Percentiles rank a stretch among this genome's conserved stretches.
These are phyloP conservation scores for Pardosa pseudoannulata DNA, from an alignment of 2,888 invertebrate species.

Conservation along the genomic window DNA sequence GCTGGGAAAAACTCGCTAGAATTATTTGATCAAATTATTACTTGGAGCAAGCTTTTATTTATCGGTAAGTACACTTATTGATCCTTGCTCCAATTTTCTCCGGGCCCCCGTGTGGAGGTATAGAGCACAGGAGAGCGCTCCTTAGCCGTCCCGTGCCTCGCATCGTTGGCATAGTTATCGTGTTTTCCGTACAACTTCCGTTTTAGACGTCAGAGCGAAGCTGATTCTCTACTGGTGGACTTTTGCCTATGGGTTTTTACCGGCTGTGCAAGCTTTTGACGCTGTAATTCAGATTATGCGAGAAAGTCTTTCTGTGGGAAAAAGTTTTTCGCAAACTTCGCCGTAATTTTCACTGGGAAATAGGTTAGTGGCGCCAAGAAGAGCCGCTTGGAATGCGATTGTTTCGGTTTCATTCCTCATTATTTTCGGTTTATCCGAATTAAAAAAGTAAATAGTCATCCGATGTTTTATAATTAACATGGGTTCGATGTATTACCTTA, in stretches of 20 bases:
- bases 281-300: not conserved
- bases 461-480: no score
- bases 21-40: slow-evolving; percentile 61
- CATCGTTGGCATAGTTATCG: slow-evolving; percentile 78
- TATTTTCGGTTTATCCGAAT: not conserved
- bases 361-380: not conserved
- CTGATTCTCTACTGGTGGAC: slow-evolving; percentile 26
- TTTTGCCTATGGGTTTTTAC: slow-evolving; percentile 16
- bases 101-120: not conserved
- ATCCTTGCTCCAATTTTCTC: slow-evolving; percentile 25
- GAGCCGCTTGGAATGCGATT: not conserved
- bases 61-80: slow-evolving; percentile 65
- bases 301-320: not conserved
- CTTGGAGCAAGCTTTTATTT: slow-evolving; percentile 45
- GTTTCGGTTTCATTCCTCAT: not conserved
- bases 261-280: not conserved
- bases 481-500: no score
- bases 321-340: not conserved
- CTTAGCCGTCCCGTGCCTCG: slow-evolving; percentile 75
- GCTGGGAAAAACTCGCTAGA: slow-evolving; percentile 48
- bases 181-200: slow-evolving; percentile 77
- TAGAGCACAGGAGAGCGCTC: slow-evolving; percentile 5
- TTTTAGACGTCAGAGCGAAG: slow-evolving; percentile 67
- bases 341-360: slow-evolving; percentile 1
- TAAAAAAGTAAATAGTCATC: not conserved